These are phyloP conservation scores for Trichosurus vulpecula DNA, from an alignment of 2,797 vertebrate species.

Conservation along the genomic window DNA sequence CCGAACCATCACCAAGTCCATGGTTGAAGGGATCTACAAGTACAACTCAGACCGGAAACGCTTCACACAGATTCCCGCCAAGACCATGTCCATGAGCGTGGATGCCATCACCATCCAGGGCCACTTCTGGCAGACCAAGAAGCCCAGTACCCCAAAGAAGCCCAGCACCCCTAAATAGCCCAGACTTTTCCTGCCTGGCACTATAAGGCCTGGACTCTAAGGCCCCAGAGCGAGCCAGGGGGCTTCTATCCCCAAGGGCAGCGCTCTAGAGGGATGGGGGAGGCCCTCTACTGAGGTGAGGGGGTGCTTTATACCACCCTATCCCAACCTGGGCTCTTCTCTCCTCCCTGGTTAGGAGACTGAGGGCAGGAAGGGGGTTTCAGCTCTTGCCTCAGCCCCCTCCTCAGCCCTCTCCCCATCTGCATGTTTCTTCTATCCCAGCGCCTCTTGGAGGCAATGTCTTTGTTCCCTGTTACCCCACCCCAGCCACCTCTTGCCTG, in stretches of 20 bases:
- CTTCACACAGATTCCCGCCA: constrained; percentile 94
- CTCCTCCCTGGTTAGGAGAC: not conserved
- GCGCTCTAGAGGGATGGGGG: not conserved
- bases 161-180: constrained; percentile 91
- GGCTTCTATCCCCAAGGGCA: not conserved
- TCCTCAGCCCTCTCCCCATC: not conserved
- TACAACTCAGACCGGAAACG: constrained; percentile 97
- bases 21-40: constrained; percentile 95
- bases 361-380: not conserved
- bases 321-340: not conserved
- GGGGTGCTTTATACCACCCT: not conserved
- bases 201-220: constrained; percentile 43
- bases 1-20: constrained; percentile 86
- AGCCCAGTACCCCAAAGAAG: constrained; percentile 94
- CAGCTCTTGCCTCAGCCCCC: not conserved
- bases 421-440: not conserved
- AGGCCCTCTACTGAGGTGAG: not conserved
- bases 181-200: constrained; percentile 19
- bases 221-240: accelerated
- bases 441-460: not conserved
- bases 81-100: constrained; percentile 97
- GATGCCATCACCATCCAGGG: constrained; percentile 95
- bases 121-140: constrained; percentile 93
- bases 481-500: constrained; percentile 17
- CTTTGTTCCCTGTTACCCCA: not conserved